Base-by-base conservation (phyloP, 2,797 vertebrate genomes). In the Oreortyx pictus region DNA sequence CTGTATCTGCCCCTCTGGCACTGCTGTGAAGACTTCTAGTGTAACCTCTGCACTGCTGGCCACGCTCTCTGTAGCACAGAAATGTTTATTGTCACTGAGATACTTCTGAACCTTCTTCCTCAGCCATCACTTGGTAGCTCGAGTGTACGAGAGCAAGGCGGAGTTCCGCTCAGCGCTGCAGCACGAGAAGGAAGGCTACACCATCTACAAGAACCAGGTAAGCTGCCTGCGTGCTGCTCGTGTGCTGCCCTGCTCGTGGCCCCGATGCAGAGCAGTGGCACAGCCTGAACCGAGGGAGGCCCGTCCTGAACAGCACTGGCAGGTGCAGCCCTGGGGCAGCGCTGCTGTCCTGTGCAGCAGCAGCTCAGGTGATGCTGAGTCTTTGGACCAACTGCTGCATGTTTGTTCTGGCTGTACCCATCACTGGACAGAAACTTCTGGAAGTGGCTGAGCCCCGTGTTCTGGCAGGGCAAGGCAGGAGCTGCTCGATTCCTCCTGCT, bases 181-280 rank as follows among this genome's bases (percentile, higher is more conserved):
- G 98, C 99, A 99, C 0, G 99, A 99, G 97, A 99, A 99, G 93
- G 99, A 99, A 87, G 99, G 99, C 23, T 99, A 99, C 95, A 99
- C 99, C 27, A 99, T 99, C 97, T 99, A 99, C 97, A 99, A 99
- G 97, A 99, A 99, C 89, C 99, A 99, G 99, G 99, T 99, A 86
- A 70, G 8, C 7, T 37, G 33, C 3, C 0, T 1, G 11, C 2
- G 1, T 14, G 3, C 46, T 6, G 43, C n/a, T 10, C 0, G 0
- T 4, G 18, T 6, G 14, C 0, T 35, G 1, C 0, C 18, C 0
- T 41, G 35, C 18, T 33, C 13, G 18, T 6, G 62, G 68, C 27
- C 1, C 29, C 14, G 24, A 1, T 23, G 60, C 68, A 20, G 9
- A n/a, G 5, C 47, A 4, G 14, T 10, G 70, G 25, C 16, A 17